Base-by-base conservation (phyloP, 2,113 vertebrate species). In the Herpailurus yagouaroundi region DNA sequence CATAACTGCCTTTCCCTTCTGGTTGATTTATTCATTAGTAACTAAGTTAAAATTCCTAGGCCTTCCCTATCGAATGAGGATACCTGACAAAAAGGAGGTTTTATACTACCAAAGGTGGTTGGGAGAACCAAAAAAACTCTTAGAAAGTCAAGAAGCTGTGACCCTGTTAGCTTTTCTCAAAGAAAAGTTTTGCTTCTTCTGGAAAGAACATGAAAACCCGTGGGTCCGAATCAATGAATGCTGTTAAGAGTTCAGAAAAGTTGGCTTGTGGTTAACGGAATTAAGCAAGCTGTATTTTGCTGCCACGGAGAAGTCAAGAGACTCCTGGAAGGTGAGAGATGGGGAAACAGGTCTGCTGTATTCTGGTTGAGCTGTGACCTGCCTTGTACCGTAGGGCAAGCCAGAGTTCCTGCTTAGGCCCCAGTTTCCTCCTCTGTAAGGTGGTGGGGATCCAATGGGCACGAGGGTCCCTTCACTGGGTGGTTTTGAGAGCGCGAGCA, bases 81-180 rank as follows among this genome's bases (percentile, higher is more conserved):
- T 23, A 21, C 5, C 4, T 10, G 11, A 60, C 38, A 52, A 21
- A 36, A 41, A 21, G 15, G 13, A 83, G 12, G 1, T 38, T 91
- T 38, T 29, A n/a, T 25, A 2, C 10, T 41, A 48, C 1, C 4
- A 64, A 77, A 48, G 25, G 41, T 48, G 63, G 45, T 13, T 19
- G 33, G 21, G 33, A 55, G 33, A 18, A 64, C 74, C 74, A 69
- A 52, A 31, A 82, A 73, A 71, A 38, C 25, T 48, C 31, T n/a
- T 4, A 14, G n/a, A 16, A 60, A 81, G 76, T 95, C 68, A 95
- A 81, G 82, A 55, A 68, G 11, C 18, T 71, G 66, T 52, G 60
- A 95, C 14, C 19, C 50, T 95, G 19, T 81, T 73, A 27, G 52
- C 52, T 90, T 96, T 96, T 89, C 81, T 89, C 57, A 64, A 31